These are phyloP conservation scores for Synanthedon vespiformis DNA, from an alignment of 2,888 invertebrate genomes.

Conservation along the genomic window DNA sequence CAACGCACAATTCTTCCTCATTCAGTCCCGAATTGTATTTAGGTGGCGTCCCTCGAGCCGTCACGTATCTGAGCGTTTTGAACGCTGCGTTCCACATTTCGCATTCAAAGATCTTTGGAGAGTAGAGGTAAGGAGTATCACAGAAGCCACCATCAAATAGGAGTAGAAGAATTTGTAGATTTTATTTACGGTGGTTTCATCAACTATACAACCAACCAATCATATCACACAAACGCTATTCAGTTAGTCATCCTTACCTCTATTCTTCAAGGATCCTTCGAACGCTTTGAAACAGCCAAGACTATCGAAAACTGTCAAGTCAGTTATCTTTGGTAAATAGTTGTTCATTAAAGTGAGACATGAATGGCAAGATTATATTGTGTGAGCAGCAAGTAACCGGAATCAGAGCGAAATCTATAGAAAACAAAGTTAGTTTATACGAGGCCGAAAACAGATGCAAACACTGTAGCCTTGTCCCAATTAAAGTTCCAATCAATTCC, in stretches of 20 bases:
- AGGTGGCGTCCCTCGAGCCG: slow-evolving; percentile 12
- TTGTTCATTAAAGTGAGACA: neutral
- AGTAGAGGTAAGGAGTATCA: neutral
- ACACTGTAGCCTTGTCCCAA: slow-evolving; percentile 58
- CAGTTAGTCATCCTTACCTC: too few relatives aligned
- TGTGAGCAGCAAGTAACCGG: neutral
- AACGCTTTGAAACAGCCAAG: too few relatives aligned
- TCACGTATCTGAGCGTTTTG: slow-evolving; percentile 8
- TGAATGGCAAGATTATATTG: neutral
- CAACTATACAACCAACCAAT: too few relatives aligned
- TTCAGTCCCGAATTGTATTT: slow-evolving; percentile 36
- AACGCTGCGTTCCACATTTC: neutral
- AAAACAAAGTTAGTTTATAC: neutral
- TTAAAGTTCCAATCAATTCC: slow-evolving; percentile 62
- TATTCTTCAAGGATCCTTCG: too few relatives aligned
- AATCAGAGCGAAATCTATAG: neutral
- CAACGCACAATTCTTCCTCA: slow-evolving; percentile 34
- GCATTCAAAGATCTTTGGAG: neutral
- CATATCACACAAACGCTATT: too few relatives aligned
- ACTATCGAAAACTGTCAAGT: too few relatives aligned
- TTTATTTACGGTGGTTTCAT: too few relatives aligned
- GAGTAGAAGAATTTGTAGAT: too few relatives aligned
- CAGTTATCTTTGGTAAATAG: neutral
- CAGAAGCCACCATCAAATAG: too few relatives aligned
- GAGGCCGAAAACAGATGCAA: slow-evolving; percentile 1